Percentiles rank a stretch among this genome's conserved stretches.
These are phyloP conservation scores for Rhaphigaster nebulosa DNA, from an alignment of 2,888 invertebrate genomes.

Conservation along the genomic window DNA sequence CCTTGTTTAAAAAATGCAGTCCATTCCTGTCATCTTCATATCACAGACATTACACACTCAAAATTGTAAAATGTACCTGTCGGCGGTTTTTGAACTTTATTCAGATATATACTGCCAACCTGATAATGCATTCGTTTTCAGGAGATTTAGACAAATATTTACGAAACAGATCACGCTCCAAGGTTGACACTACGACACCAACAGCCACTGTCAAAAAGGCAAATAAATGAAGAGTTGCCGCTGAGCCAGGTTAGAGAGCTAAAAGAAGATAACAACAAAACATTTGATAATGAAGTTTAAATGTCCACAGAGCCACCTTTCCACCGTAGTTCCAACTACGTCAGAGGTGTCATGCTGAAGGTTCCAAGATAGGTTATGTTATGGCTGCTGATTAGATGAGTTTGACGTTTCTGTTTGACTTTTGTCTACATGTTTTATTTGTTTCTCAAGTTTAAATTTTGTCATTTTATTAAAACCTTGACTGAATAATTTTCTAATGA, in stretches of 20 bases:
- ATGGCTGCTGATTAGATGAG: neutral
- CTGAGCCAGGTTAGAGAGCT: conserved; percentile 7
- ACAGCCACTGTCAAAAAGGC: neutral
- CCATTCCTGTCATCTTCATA: neutral
- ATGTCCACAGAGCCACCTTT: neutral
- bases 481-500: neutral
- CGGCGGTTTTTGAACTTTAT: conserved; percentile 22
- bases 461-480: neutral
- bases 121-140: conserved; percentile 10
- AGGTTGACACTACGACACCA: conserved; percentile 3
- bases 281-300: conserved; percentile 31
- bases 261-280: conserved; percentile 2
- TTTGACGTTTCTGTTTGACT: neutral
- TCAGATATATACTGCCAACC: conserved; percentile 1
- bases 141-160: neutral
- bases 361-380: neutral
- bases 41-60: neutral
- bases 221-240: neutral
- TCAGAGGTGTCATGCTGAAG: neutral
- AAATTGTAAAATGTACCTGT: conserved; percentile 25
- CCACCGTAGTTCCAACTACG: conserved; percentile 5
- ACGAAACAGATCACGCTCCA: neutral
- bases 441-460: neutral
- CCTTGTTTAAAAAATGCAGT: neutral
- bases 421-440: neutral